Percentiles rank a stretch among this genome's conserved stretches.
Conservation (phyloP, 2,113 vertebrate genomes). For the Pogonocichla stellata region DNA sequence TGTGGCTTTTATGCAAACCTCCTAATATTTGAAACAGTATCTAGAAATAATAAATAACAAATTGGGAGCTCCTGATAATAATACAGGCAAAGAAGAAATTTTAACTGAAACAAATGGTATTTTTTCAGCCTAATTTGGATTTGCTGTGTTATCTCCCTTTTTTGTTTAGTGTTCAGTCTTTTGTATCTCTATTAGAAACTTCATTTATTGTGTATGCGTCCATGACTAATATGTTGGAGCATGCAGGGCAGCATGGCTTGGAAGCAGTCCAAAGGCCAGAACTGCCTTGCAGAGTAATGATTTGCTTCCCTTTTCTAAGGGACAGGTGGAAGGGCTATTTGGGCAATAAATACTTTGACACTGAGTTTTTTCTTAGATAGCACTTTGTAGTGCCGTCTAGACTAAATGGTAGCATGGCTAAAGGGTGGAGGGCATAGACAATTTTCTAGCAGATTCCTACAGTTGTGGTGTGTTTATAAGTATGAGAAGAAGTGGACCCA, state of each 20-base stretch:
- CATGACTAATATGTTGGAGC: background rate
- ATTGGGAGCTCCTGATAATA: background rate
- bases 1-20: background rate
- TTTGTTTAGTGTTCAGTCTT: background rate
- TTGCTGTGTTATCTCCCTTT: background rate
- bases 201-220: background rate
- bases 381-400: background rate
- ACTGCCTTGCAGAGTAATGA: background rate
- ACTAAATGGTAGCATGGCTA: background rate
- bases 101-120: background rate
- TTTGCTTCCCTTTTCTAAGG: background rate
- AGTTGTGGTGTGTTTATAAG: background rate
- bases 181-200: background rate
- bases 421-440: background rate
- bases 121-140: background rate
- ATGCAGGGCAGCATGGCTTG: background rate
- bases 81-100: background rate
- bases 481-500: background rate
- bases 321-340: background rate
- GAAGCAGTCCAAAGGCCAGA: background rate
- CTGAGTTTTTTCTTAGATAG: background rate
- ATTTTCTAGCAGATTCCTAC: background rate
- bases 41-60: background rate
- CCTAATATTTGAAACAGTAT: background rate
- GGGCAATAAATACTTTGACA: background rate